Conservation (phyloP, 2,113 vertebrate species). For the Psittacara wagleri region DNA sequence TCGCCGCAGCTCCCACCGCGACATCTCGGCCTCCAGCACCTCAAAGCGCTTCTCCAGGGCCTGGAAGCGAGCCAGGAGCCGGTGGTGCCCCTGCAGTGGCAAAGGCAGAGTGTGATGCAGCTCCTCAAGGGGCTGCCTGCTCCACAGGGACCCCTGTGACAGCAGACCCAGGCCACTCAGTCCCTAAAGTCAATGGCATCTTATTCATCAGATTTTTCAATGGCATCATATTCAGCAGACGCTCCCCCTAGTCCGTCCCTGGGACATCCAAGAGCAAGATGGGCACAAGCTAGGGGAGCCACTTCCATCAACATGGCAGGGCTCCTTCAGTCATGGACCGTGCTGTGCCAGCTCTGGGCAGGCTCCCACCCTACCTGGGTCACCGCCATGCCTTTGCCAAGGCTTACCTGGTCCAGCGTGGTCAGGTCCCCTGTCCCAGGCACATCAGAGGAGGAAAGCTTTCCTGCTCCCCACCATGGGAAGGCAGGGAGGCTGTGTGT, state of each 20-base stretch:
- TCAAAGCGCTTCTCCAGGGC: slow-evolving; percentile 75
- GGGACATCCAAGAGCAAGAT: not conserved
- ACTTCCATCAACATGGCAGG: not conserved
- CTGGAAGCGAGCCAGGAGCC: slow-evolving; percentile 67
- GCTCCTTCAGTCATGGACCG: not conserved
- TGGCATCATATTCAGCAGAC: not conserved
- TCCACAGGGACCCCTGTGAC: not conserved
- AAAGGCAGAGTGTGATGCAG: not conserved
- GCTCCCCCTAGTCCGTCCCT: not conserved
- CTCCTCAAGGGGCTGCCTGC: fast-evolving
- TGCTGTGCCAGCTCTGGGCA: not conserved
- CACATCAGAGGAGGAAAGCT: not conserved
- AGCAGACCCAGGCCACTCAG: not conserved
- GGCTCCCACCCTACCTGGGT: too few relatives aligned
- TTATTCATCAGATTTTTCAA: not conserved
- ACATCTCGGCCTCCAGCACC: slow-evolving; percentile 46
- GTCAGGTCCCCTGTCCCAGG: slow-evolving; percentile 44
- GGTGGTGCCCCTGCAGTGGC: not conserved
- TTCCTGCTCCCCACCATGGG: slow-evolving; percentile 67
- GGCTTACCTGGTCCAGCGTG: slow-evolving; percentile 59
- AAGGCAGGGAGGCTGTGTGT: slow-evolving; percentile 37
- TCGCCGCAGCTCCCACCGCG: slow-evolving; percentile 41
- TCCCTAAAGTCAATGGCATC: not conserved
- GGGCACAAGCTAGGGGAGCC: not conserved
- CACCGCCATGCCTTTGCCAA: fast-evolving